Conservation (phyloP, 2,888 invertebrate genomes). For the Agrochola macilenta region DNA sequence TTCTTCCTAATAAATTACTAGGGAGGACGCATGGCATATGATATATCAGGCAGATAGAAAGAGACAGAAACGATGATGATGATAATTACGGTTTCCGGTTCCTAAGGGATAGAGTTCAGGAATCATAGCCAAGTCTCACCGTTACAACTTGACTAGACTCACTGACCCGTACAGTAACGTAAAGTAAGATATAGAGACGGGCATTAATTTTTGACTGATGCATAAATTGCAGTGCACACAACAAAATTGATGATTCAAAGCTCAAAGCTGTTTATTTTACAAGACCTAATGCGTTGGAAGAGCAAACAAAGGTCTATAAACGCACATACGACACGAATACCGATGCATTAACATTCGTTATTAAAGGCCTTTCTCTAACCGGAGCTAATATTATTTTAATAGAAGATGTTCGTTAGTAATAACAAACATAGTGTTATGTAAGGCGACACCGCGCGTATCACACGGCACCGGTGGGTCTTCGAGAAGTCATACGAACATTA, state of each 20-base stretch:
- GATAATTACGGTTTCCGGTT: neutral
- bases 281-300: slow-evolving; percentile 49
- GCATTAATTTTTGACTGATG: slow-evolving; percentile 39
- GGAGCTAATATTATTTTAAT: slow-evolving; percentile 57
- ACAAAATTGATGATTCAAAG: slow-evolving; percentile 41
- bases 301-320: slow-evolving; percentile 56
- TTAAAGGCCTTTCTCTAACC: slow-evolving; percentile 46
- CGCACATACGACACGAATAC: slow-evolving; percentile 41
- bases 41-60: neutral
- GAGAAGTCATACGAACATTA: slow-evolving; percentile 90
- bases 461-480: slow-evolving; percentile 85
- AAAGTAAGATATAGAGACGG: slow-evolving; percentile 6
- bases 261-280: slow-evolving; percentile 50
- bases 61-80: neutral
- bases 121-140: neutral
- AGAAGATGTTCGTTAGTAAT: slow-evolving; percentile 62
- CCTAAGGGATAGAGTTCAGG: neutral
- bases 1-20: neutral
- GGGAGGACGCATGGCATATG: neutral
- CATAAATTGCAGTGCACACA: slow-evolving; percentile 42
- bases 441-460: slow-evolving; percentile 86
- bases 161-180: neutral
- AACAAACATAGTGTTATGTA: slow-evolving; percentile 84
- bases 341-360: slow-evolving; percentile 41
- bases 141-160: neutral